Percentiles rank a stretch among this genome's conserved stretches.
These are phyloP conservation scores for Cheilosia soror DNA, from an alignment of 2,888 invertebrate species.

Conservation along the genomic window DNA sequence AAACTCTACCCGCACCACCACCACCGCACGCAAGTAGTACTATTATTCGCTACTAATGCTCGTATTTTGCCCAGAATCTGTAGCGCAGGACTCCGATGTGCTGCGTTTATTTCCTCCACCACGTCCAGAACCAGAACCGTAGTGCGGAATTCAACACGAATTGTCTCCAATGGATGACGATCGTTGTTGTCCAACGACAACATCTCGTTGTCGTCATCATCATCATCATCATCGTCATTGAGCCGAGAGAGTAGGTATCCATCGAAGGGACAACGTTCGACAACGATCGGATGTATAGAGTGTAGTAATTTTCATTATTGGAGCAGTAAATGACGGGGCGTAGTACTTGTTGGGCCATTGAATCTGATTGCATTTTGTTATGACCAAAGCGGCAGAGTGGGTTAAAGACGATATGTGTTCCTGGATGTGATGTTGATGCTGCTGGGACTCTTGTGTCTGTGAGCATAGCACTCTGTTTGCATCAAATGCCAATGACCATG, in stretches of 20 bases:
- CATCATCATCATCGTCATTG: conserved; percentile 14
- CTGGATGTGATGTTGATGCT: conserved; percentile 13
- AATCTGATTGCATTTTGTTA: conserved; percentile 60
- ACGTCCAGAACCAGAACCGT: neutral
- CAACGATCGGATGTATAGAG: conserved; percentile 48
- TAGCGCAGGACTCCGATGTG: conserved; percentile 13
- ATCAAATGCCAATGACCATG: conserved; percentile 48
- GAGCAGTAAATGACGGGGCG: conserved; percentile 63
- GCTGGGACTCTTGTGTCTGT: neutral
- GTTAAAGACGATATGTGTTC: conserved; percentile 13
- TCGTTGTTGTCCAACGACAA: conserved; percentile 30
- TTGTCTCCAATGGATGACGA: conserved; percentile 33
- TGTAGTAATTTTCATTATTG: conserved; percentile 67
- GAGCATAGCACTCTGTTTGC: neutral
- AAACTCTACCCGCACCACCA: conserved; percentile 11
- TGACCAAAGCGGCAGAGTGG: conserved; percentile 29
- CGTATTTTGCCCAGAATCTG: conserved; percentile 33
- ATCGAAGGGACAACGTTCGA: conserved; percentile 53
- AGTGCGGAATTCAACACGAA: conserved; percentile 19
- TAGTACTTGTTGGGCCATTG: conserved; percentile 58
- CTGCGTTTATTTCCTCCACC: conserved; percentile 16
- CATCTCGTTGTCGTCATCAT: conserved; percentile 21
- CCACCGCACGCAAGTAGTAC: conserved; percentile 19
- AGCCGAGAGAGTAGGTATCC: neutral
- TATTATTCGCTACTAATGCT: conserved; percentile 32